phyloP scores from a whole-genome alignment of 1,140 invertebrate genomes.

The Drosophila serrata region DNA sequence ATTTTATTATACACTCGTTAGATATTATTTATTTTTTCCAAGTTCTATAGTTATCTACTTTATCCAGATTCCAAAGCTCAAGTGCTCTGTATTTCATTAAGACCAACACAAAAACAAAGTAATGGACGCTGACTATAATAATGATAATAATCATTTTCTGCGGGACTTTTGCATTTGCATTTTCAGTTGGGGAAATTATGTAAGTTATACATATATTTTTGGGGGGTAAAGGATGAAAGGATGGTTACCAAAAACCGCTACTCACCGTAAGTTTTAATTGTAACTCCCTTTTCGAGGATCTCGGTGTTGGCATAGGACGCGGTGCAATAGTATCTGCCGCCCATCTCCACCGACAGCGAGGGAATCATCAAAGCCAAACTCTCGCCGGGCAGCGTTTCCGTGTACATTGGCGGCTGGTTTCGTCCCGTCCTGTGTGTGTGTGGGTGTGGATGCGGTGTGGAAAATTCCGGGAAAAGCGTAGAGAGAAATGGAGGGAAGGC shows the following conservation, averaged over 20 bases:
- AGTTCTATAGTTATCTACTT: no score
- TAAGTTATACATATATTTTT: neutral
- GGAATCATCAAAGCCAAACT: conserved; percentile 91
- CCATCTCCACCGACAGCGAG: conserved; percentile 90
- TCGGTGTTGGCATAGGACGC: conserved; percentile 91
- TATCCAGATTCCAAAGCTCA: neutral
- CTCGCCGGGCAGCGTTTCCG: conserved; percentile 88
- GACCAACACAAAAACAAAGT: neutral
- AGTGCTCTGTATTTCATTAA: neutral
- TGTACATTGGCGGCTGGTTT: conserved; percentile 88
- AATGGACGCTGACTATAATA: conserved; percentile 6
- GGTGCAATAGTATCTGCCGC: conserved; percentile 93
- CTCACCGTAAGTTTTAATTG: conserved; percentile 91
- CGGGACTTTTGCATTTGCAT: conserved; percentile 9
- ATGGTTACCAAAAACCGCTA: conserved; percentile 25
- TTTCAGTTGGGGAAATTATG: neutral
- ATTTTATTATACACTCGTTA: neutral
- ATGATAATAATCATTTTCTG: conserved; percentile 24
- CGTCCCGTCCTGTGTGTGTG: conserved; percentile 68
- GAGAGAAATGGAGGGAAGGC: conserved; percentile 3
- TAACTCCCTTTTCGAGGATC: conserved; percentile 88
- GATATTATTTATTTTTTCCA: neutral
- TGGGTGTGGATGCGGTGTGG: neutral
- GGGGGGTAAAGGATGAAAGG: neutral
- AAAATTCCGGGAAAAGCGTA: conserved; percentile 1